phyloP scores from a whole-genome alignment of 1,140 invertebrate genomes.

The Protaetia brevitarsis region DNA sequence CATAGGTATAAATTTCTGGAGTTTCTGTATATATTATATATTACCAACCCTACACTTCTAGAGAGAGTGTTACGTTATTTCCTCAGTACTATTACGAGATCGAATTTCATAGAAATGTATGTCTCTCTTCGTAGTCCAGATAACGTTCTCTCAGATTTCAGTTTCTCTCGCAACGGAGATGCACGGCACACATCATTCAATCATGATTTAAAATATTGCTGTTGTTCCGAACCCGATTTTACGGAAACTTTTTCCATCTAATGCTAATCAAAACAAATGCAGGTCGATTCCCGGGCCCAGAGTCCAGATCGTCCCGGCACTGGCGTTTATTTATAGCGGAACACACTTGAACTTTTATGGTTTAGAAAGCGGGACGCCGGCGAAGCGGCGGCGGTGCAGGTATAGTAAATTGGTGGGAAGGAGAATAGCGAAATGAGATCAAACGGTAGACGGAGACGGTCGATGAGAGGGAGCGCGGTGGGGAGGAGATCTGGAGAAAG shows the following conservation, averaged over 20 bases:
- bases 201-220: constrained; percentile 1
- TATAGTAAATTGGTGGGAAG: neutral
- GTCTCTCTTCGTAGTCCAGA: too few relatives aligned
- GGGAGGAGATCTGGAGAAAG: constrained; percentile 2
- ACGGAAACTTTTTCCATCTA: constrained; percentile 7
- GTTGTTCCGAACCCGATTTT: neutral
- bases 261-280: constrained; percentile 18
- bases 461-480: neutral
- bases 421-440: neutral
- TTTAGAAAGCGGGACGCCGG: neutral
- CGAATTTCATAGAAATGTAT: too few relatives aligned
- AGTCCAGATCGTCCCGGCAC: neutral
- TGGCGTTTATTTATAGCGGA: constrained; percentile 8
- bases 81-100: too few relatives aligned
- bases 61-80: too few relatives aligned
- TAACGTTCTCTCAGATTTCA: too few relatives aligned
- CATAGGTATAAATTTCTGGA: too few relatives aligned
- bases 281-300: constrained; percentile 3
- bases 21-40: too few relatives aligned
- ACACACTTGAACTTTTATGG: constrained; percentile 10
- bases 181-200: constrained; percentile 8
- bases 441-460: neutral
- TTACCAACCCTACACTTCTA: too few relatives aligned
- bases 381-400: neutral
- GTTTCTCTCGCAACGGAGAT: neutral